Evolutionary conservation across 1,140 invertebrate genomes (phyloP).

Genomic region (Drosophila saltans): DNA sequence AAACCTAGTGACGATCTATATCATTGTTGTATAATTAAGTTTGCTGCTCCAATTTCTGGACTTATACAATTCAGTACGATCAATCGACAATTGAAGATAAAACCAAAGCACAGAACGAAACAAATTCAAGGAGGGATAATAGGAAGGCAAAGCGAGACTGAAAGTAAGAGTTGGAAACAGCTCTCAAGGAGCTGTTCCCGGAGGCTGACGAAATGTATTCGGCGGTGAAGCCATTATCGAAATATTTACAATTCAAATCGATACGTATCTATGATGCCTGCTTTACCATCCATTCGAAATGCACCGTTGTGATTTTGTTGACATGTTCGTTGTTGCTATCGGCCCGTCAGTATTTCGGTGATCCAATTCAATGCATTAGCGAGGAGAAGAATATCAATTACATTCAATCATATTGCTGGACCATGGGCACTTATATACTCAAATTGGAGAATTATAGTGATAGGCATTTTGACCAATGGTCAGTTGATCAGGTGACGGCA

Average conservation of each 20-base stretch:
- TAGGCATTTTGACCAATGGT: neutral
- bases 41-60: neutral
- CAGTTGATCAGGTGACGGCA: neutral
- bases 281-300: slow-evolving; percentile 88
- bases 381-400: slow-evolving; percentile 85
- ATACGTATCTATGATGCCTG: slow-evolving; percentile 87
- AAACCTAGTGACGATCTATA: slow-evolving; percentile 60
- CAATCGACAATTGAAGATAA: neutral
- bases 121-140: neutral
- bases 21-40: neutral
- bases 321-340: slow-evolving; percentile 87
- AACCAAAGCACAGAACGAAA: neutral
- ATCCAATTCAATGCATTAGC: slow-evolving; percentile 88
- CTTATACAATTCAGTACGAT: neutral
- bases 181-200: slow-evolving; percentile 62
- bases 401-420: slow-evolving; percentile 91
- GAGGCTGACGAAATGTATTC: slow-evolving; percentile 77
- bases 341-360: slow-evolving; percentile 89
- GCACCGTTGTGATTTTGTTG: slow-evolving; percentile 87
- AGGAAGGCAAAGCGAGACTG: neutral
- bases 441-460: slow-evolving; percentile 53
- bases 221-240: slow-evolving; percentile 79
- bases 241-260: slow-evolving; percentile 85
- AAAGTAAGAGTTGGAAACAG: slow-evolving; percentile 60
- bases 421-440: slow-evolving; percentile 89